Evolutionary conservation across 2,797 vertebrate genomes (phyloP), one percentile per base, ranked within the genome.

Genomic region (Tiaroga cobitis): DNA sequence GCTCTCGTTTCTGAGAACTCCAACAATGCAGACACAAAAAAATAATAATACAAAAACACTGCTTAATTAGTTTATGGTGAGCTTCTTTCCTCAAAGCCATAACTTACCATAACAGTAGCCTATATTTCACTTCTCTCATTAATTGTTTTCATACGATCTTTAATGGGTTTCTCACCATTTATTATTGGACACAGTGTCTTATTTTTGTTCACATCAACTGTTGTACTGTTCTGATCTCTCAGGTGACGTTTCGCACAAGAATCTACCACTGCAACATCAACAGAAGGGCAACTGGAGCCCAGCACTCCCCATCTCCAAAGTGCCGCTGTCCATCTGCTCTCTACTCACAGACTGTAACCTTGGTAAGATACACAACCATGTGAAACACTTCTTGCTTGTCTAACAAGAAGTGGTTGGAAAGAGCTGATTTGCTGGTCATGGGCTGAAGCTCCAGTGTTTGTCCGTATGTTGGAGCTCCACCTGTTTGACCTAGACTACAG

Each of bases 301-400:
- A n/a, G 97, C 97, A 0, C 95, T 97, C 90, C 98, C 97, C 90
- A 97, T 98, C 94, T 97, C 97, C 91, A 98, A 98, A 95, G 97
- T 97, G 79, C 96, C 98, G 32, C 96, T 98, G 87, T 98, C 97
- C 89, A 97, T 98, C 95, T 98, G 96, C 95, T 98, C 97, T 86
- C 96, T 97, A 91, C 97, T 98, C 85, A 98, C 97, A 92, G 97
- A 98, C 94, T 98, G 97, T 91, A 98, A 98, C 90, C 97, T 97
- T 26, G 97, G 97, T 98, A 94, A 97, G 96, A 73, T 21, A 11
- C n/a, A 16, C 61, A 37, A n/a, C 51, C 10, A 0, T 39, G 15
- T 32, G 63, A 61, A 4, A 61, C n/a, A 13, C n/a, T 61, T 61
- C 56, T 26, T 26, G 26, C 11, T 26, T 1, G 1, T 56, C 21